phyloP scores from a whole-genome alignment of 2,888 invertebrate genomes.

The Aphidius colemani region DNA sequence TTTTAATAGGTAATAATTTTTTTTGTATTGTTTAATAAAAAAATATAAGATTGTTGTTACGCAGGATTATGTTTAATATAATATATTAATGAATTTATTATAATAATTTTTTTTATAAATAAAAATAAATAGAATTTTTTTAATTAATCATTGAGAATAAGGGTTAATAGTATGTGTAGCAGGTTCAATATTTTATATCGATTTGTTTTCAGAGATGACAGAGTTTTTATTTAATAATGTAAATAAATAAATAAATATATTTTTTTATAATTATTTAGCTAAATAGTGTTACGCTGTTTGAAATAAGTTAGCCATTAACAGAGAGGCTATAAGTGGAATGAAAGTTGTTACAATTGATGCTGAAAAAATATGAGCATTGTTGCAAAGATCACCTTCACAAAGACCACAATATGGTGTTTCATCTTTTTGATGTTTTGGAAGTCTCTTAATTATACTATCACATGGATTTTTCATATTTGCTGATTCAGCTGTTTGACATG shows the following conservation, averaged over 20 bases:
- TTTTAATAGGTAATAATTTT: neutral
- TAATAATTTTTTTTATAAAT: conserved; percentile 10
- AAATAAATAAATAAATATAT: neutral
- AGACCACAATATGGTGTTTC: conserved; percentile 40
- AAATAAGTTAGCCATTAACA: conserved; percentile 36
- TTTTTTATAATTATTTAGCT: neutral
- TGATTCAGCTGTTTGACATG: conserved; percentile 48
- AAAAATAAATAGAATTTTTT: neutral
- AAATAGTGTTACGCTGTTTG: conserved; percentile 41
- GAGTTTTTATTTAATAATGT: conserved; percentile 4
- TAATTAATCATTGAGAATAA: neutral
- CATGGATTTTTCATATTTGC: conserved; percentile 45
- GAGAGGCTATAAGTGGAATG: conserved; percentile 37
- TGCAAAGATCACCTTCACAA: conserved; percentile 47
- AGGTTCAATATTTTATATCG: conserved; percentile 13
- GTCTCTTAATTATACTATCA: conserved; percentile 29
- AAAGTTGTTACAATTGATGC: conserved; percentile 37
- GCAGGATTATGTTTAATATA: conserved; percentile 12
- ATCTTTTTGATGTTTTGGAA: neutral
- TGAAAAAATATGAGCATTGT: conserved; percentile 37
- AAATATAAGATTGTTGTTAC: conserved; percentile 22
- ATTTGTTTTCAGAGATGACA: conserved; percentile 4
- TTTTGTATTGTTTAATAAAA: conserved; percentile 10
- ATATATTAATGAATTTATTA: neutral
- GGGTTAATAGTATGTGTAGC: conserved; percentile 8